A percentile compares a stretch with the other conserved stretches of the same genome.
Evolutionary conservation across 1,140 invertebrate genomes (phyloP).

Genomic region (Polyergus mexicanus): DNA sequence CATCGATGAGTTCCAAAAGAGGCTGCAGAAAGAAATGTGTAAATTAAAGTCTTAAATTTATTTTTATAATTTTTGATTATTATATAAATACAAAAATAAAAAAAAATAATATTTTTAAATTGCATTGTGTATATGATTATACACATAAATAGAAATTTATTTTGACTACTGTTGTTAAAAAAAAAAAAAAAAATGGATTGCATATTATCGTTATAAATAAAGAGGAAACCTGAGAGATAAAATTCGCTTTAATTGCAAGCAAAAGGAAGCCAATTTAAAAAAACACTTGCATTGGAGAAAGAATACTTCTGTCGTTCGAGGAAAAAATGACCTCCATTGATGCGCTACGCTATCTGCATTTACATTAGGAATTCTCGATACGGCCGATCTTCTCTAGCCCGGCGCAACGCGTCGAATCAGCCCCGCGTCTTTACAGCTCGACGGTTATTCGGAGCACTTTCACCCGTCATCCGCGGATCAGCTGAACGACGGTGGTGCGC

Average conservation of each 20-base stretch:
- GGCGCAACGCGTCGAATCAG: conserved; percentile 47
- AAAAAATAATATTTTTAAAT: conserved; percentile 12
- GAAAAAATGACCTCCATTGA: conserved; percentile 22
- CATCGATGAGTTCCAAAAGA: background rate
- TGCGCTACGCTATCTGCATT: background rate
- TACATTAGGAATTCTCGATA: conserved; percentile 66
- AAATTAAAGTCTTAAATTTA: conserved; percentile 3
- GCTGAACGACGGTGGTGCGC: conserved; percentile 14
- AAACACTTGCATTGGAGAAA: background rate
- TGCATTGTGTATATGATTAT: background rate
- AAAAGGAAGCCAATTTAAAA: background rate
- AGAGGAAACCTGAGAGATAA: background rate
- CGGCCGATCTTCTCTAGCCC: conserved; percentile 9
- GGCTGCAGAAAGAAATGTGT: background rate
- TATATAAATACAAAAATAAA: too few relatives aligned
- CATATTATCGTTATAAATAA: background rate
- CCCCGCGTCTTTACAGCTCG: conserved; percentile 56
- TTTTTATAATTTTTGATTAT: background rate
- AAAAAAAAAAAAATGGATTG: background rate
- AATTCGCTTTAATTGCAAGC: background rate
- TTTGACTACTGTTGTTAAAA: background rate
- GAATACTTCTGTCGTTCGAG: background rate
- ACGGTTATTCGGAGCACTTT: conserved; percentile 71
- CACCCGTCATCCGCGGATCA: conserved; percentile 64
- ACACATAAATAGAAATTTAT: background rate